These are phyloP conservation scores for Procapra przewalskii DNA, from an alignment of 2,113 vertebrate species.

Conservation along the genomic window DNA sequence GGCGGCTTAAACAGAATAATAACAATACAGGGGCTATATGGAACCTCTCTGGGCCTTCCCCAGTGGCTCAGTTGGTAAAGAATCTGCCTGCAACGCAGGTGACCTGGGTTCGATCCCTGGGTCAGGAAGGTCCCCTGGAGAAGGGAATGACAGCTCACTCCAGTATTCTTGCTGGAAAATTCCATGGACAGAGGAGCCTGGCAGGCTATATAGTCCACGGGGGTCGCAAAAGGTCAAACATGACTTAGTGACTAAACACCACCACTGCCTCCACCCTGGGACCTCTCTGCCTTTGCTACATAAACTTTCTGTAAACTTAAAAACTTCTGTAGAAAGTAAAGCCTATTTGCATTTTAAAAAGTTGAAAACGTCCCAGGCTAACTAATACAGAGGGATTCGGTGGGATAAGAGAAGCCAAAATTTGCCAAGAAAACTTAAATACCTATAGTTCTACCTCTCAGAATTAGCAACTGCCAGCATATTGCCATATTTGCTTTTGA, in stretches of 20 bases:
- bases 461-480: neutral
- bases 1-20: neutral
- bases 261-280: neutral
- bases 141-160: neutral
- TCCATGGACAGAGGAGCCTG: neutral
- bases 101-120: neutral
- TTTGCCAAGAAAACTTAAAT: neutral
- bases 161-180: neutral
- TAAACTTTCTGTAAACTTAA: neutral
- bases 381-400: neutral
- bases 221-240: rapidly evolving
- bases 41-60: neutral
- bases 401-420: neutral
- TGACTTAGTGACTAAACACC: neutral
- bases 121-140: neutral
- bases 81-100: neutral
- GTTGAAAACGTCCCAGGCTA: neutral
- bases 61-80: neutral
- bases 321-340: neutral
- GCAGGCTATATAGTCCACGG: neutral
- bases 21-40: neutral
- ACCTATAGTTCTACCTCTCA: neutral
- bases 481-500: neutral
- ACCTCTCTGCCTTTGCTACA: neutral
- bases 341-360: neutral